Conservation (phyloP, 2,113 vertebrate species). For the Lontra canadensis region DNA sequence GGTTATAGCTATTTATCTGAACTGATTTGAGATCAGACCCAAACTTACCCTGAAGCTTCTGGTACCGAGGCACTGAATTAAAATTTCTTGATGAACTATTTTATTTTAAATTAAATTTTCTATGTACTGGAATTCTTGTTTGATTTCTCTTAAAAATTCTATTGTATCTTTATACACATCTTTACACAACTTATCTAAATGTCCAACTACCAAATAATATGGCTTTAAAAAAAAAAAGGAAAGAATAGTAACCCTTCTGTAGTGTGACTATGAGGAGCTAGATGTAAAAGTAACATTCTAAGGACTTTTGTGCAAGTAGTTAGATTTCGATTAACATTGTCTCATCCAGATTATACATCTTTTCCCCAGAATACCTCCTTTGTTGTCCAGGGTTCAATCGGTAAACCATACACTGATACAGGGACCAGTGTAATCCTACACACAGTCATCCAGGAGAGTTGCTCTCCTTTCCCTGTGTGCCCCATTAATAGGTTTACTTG, state of each 20-base stretch:
- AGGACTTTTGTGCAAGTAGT: background rate
- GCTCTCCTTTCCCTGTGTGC: background rate
- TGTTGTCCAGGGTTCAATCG: background rate
- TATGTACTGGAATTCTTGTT: slow-evolving; percentile 52
- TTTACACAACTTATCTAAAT: slow-evolving; percentile 4
- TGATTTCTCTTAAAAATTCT: slow-evolving; percentile 44
- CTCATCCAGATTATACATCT: background rate
- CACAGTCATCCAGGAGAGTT: background rate
- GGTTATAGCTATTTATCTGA: slow-evolving; percentile 60
- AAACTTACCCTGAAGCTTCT: slow-evolving; percentile 22
- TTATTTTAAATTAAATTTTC: slow-evolving; percentile 77
- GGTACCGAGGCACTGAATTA: slow-evolving; percentile 18
- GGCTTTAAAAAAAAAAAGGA: background rate
- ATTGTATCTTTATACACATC: background rate
- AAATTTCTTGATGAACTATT: slow-evolving; percentile 54
- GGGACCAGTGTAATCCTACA: rapidly evolving
- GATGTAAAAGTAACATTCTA: background rate
- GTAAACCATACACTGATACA: background rate
- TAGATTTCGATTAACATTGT: background rate
- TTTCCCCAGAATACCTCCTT: background rate
- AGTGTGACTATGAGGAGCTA: background rate
- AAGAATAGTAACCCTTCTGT: background rate
- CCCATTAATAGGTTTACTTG: background rate
- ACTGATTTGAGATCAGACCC: slow-evolving; percentile 45
- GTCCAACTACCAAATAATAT: background rate